Evolutionary conservation across 1,140 invertebrate genomes (phyloP), one percentile per base, ranked within the genome.

Genomic region (Drosophila mojavensis): DNA sequence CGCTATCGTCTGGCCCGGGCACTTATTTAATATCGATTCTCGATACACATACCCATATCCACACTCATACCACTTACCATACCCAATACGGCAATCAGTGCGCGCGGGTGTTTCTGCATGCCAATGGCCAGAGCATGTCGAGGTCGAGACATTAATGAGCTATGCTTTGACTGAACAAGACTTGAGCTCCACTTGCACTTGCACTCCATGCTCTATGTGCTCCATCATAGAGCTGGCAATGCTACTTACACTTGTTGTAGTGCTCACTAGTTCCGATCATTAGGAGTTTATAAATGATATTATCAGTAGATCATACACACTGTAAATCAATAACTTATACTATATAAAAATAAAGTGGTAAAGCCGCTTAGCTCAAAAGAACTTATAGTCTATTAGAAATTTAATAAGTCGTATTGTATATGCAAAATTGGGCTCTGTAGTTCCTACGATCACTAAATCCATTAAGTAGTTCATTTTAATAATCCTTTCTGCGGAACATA

Each of bases 111-210:
- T 39, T 4, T 39, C 36, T 24, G 33, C 30, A 39, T 41, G 43
- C 43, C 43, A 47, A 47, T 56, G 55, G 60, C 26, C 56, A 24
- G 39, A 51, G 11, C 48, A 53, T 53, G 24, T 59, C 54, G 64
- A 67, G 56, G 59, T 70, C 41, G 51, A 28, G 50, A 11, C 39
- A 6, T 20, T 70, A 64, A 63, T 70, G 60, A 56, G 30, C 13
- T 71, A 50, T 51, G 39, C 30, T 51, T 20, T 15, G 43, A 60
- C 26, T 24, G 39, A 10, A 13, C 13, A n/a, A 56, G 15, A 33
- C 33, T 24, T 24, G 54, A 20, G 17, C 13, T 11, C 2, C 36
- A 3, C 9, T 11, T 2, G 3, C 36, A 11, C 2, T 11, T 39
- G 10, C 43, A 47, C n/a, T 47, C 15, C 15, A 47, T 20, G 6